phyloP scores from a whole-genome alignment of 2,888 invertebrate genomes.

The Busseola fusca region DNA sequence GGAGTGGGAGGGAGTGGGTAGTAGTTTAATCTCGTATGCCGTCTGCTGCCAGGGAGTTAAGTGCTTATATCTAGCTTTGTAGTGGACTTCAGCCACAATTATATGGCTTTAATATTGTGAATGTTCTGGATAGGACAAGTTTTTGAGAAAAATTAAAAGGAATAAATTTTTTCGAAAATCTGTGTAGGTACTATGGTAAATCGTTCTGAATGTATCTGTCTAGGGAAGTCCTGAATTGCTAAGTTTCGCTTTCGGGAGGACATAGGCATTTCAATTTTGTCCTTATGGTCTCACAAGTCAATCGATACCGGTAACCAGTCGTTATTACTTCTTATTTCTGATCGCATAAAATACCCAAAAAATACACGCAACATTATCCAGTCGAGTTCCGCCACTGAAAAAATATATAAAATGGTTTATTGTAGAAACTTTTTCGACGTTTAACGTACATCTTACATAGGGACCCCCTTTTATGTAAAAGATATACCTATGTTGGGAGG shows the following conservation, averaged over 20 bases:
- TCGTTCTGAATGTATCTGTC: background rate
- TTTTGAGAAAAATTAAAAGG: background rate
- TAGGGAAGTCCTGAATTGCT: background rate
- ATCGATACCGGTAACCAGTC: background rate
- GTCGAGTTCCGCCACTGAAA: background rate
- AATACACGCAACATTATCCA: background rate
- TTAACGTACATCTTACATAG: too few species aligned
- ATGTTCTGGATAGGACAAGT: background rate
- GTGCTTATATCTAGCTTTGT: conserved; percentile 31
- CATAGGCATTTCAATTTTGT: background rate
- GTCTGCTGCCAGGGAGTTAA: conserved; percentile 29
- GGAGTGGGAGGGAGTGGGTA: conserved; percentile 15
- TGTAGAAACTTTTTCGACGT: too few species aligned
- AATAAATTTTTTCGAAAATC: background rate
- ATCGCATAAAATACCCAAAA: background rate
- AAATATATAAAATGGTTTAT: too few species aligned
- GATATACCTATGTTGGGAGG: too few species aligned
- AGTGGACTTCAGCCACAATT: conserved; percentile 14
- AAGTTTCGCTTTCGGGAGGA: background rate
- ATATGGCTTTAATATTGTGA: conserved; percentile 1
- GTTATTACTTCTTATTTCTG: background rate
- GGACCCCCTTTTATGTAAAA: too few species aligned
- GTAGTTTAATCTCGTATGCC: conserved; percentile 39
- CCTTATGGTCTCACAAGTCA: background rate
- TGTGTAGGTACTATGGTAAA: background rate